A percentile compares a stretch with the other conserved stretches of the same genome.
Evolutionary conservation across 2,797 vertebrate species (phyloP).

Genomic region (Epinephelus awoara): DNA sequence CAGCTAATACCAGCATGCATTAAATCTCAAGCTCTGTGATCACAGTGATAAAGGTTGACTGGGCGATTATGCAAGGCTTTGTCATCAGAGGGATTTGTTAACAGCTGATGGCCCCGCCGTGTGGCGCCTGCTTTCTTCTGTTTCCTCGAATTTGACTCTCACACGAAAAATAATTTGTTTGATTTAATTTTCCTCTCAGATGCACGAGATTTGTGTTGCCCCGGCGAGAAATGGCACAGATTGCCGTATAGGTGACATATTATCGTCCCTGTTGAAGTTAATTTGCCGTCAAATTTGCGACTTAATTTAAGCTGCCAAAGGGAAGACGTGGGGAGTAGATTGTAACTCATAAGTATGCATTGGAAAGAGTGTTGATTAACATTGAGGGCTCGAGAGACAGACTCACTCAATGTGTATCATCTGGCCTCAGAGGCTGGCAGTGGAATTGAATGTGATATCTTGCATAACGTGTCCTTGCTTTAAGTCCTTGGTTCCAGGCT

Average conservation of each 20-base stretch:
- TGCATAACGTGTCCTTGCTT: conserved; percentile 80
- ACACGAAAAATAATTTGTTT: conserved; percentile 59
- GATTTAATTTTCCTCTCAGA: conserved; percentile 65
- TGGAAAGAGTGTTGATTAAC: conserved; percentile 83
- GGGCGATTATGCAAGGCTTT: conserved; percentile 63
- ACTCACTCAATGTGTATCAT: conserved; percentile 74
- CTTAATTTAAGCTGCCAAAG: conserved; percentile 80
- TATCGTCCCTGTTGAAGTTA: conserved; percentile 73
- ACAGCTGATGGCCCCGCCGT: conserved; percentile 53
- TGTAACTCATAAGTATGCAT: conserved; percentile 85
- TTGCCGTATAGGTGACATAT: conserved; percentile 76
- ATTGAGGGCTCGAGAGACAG: conserved; percentile 78
- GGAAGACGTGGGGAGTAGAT: conserved; percentile 80
- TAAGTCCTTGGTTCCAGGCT: conserved; percentile 76
- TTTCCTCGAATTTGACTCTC: conserved; percentile 53
- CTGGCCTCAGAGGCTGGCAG: conserved; percentile 79
- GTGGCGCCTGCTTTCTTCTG: conserved; percentile 30
- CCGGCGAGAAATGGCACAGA: conserved; percentile 47
- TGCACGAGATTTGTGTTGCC: conserved; percentile 34
- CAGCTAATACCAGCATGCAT: conserved; percentile 70
- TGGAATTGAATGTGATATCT: conserved; percentile 80
- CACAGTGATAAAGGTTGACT: conserved; percentile 70
- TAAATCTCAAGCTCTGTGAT: conserved; percentile 70
- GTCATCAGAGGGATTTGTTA: conserved; percentile 69
- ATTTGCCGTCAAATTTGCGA: conserved; percentile 81